Percentiles rank a stretch among this genome's conserved stretches.
Evolutionary conservation across 1,140 invertebrate species (phyloP).

Genomic region (Bactericera cockerelli): DNA sequence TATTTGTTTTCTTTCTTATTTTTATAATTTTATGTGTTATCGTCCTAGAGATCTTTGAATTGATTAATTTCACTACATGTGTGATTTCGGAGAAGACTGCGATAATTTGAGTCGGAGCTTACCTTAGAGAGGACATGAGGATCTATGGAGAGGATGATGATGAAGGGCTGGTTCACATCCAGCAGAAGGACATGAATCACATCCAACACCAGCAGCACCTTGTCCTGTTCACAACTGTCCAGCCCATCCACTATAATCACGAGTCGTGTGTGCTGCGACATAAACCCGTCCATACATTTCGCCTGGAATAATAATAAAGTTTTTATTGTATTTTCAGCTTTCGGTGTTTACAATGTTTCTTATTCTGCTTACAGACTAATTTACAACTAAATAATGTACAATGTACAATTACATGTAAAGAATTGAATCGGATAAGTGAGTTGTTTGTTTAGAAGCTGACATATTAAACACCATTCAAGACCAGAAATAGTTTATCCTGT

Average conservation of each 20-base stretch:
- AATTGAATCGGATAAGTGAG: not conserved
- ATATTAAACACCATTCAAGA: too few relatives aligned
- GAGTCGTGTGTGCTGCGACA: conserved; percentile 74
- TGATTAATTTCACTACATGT: too few relatives aligned
- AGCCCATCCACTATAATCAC: conserved; percentile 93
- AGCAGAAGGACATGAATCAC: conserved; percentile 89
- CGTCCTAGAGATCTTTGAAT: too few relatives aligned
- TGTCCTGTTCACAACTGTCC: conserved; percentile 95
- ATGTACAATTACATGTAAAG: not conserved
- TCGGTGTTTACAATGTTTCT: too few relatives aligned
- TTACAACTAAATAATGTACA: not conserved
- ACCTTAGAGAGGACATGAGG: conserved; percentile 93
- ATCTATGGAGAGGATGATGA: conserved; percentile 86
- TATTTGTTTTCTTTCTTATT: too few relatives aligned
- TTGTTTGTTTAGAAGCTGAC: too few relatives aligned
- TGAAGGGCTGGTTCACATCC: conserved; percentile 78
- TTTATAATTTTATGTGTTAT: too few relatives aligned
- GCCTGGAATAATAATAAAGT: conserved; percentile 35
- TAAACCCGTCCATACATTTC: conserved; percentile 79
- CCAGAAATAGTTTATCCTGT: too few relatives aligned
- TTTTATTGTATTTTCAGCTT: too few relatives aligned
- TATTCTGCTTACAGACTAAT: too few relatives aligned
- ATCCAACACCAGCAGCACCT: conserved; percentile 81
- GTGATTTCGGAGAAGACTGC: too few relatives aligned
- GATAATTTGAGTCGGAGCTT: too few relatives aligned